Evolutionary conservation across 2,888 invertebrate species (phyloP).

Genomic region (Fissipunctia ypsillon): DNA sequence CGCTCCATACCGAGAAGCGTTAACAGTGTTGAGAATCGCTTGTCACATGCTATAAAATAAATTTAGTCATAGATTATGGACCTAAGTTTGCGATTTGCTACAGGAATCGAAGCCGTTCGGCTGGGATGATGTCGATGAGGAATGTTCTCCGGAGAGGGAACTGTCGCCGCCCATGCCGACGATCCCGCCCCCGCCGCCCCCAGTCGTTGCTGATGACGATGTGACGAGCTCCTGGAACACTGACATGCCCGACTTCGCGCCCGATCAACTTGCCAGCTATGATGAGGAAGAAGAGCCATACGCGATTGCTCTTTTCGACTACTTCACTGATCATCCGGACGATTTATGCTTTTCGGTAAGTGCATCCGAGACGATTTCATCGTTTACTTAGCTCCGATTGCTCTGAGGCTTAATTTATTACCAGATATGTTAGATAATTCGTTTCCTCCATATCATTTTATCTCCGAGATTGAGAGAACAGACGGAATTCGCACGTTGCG

Average conservation of each 20-base stretch:
- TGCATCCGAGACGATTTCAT: constrained; percentile 49
- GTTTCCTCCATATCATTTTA: constrained; percentile 5
- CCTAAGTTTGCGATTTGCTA: constrained; percentile 50
- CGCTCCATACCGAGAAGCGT: constrained; percentile 39
- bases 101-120: constrained; percentile 81
- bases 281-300: constrained; percentile 90
- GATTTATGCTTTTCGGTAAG: constrained; percentile 95
- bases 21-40: constrained; percentile 53
- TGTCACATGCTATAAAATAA: constrained; percentile 6
- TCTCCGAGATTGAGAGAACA: constrained; percentile 8
- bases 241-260: constrained; percentile 63
- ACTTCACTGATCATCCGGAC: constrained; percentile 93
- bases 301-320: constrained; percentile 95
- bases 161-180: constrained; percentile 95
- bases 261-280: constrained; percentile 52
- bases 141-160: constrained; percentile 83
- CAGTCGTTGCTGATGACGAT: constrained; percentile 84
- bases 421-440: neutral
- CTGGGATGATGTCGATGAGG: constrained; percentile 79
- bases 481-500: constrained; percentile 9
- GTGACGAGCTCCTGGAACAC: constrained; percentile 76
- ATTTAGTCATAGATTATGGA: constrained; percentile 15
- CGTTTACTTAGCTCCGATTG: neutral
- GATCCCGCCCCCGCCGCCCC: constrained; percentile 94
- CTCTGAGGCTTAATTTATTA: constrained; percentile 18